These are phyloP conservation scores for Bathynomus jamesi DNA, from an alignment of 1,140 invertebrate species.

Conservation along the genomic window DNA sequence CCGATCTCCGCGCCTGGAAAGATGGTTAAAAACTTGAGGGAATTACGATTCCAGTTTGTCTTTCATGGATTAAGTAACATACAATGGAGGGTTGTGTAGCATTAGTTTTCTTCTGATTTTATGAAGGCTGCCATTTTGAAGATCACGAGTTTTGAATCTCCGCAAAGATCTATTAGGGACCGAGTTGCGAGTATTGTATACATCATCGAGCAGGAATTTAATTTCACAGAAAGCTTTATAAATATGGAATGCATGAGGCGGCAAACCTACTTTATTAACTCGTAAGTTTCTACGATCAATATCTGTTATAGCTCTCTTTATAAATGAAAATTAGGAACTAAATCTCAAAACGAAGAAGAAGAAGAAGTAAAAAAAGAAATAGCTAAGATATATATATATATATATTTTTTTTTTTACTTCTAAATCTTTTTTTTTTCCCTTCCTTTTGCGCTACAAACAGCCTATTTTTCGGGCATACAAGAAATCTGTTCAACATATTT, in stretches of 20 bases:
- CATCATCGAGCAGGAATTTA: neutral
- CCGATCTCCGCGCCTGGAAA: neutral
- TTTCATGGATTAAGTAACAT: conserved; percentile 1
- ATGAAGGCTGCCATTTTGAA: neutral
- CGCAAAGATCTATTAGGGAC: neutral
- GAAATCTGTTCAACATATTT: neutral
- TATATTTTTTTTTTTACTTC: too few species aligned
- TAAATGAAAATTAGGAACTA: neutral
- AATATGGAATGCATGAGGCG: neutral
- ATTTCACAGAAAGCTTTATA: neutral
- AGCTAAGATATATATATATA: too few species aligned
- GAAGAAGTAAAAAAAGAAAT: too few species aligned
- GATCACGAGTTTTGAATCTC: neutral
- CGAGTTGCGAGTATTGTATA: neutral
- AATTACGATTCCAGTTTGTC: neutral
- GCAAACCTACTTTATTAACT: neutral
- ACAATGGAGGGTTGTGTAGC: neutral
- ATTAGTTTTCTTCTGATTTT: neutral
- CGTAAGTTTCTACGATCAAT: neutral
- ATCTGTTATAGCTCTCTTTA: neutral
- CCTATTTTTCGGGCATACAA: neutral
- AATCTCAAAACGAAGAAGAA: too few species aligned
- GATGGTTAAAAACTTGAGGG: neutral
- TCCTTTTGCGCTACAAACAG: neutral
- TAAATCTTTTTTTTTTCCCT: neutral